Conservation (phyloP, 2,888 invertebrate species). For the Sipha maydis region DNA sequence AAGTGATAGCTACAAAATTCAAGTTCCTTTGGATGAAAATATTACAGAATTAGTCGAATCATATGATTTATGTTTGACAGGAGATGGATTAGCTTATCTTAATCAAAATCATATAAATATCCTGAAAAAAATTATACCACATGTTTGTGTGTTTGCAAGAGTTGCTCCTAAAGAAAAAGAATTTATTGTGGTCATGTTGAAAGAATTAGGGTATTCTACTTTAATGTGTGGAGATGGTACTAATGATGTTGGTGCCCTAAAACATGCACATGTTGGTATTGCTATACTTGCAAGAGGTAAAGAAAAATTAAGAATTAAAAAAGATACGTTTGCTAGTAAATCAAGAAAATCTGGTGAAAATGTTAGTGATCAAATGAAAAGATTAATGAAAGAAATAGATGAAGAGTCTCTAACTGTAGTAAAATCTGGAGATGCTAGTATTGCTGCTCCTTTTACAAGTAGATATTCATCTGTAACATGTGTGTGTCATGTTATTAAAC, state of each 20-base stretch:
- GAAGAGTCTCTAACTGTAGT: conserved; percentile 88
- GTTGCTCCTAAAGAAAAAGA: conserved; percentile 99
- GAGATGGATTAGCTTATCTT: conserved; percentile 83
- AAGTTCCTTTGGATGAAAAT: conserved; percentile 69
- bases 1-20: conserved; percentile 50
- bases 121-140: conserved; percentile 80
- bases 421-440: conserved; percentile 96
- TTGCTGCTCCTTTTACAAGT: conserved; percentile 99
- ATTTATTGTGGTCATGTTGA: conserved; percentile 88
- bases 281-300: conserved; percentile 48
- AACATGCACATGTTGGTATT: conserved; percentile 91
- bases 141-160: conserved; percentile 92
- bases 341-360: conserved; percentile 58
- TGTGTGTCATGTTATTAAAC: conserved; percentile 99
- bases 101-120: conserved; percentile 74
- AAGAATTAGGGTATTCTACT: conserved; percentile 86
- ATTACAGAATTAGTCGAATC: conserved; percentile 79
- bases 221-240: conserved; percentile 99
- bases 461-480: conserved; percentile 94
- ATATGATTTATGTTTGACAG: conserved; percentile 94
- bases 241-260: conserved; percentile 98
- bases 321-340: conserved; percentile 28
- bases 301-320: conserved; percentile 3
- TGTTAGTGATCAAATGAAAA: conserved; percentile 71
- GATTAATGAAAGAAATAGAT: conserved; percentile 85